Base-by-base conservation (phyloP, 1,140 invertebrate species). In the Gyrodactylus bullatarudis region DNA sequence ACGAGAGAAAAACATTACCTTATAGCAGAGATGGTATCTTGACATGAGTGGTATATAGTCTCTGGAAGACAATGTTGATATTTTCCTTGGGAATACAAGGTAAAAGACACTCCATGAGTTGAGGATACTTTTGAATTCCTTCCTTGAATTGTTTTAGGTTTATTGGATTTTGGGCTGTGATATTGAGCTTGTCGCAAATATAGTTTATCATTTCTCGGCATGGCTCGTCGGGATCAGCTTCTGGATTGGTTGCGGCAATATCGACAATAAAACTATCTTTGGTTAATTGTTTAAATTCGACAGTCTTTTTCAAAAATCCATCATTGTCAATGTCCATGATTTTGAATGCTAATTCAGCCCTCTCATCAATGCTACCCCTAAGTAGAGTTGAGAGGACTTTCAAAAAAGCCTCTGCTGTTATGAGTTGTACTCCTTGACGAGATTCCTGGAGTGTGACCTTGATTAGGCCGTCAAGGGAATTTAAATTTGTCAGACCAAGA, bases 131-230 rank as follows among this genome's bases (percentile, higher is more conserved):
- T 8, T n/a, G 34, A n/a, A 54, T 54, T 54, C n/a, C n/a, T 16
- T 54, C 34, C n/a, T 54, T 54, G n/a, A 54, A 54, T 16, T 54
- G 8, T n/a, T 8, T 54, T n/a, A 54, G 8, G n/a, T 8, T 16
- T 54, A 54, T 54, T n/a, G 34, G 34, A 16, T 8, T 16, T n/a
- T 54, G 34, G 8, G 34, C 8, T 8, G 34, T 16, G 34, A 54
- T 54, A n/a, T n/a, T n/a, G 34, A 54, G 34, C n/a, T 54, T 54
- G n/a, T 71, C 24, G 21, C 70, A 71, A 24, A 71, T 71, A 26
- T 71, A 71, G 24, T 71, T 24, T 2, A 1, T 25, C 8, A 24
- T 71, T 16, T 71, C 70, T 25, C 70, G 21, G 20, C 20, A 21
- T 16, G 70, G 70, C 24, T 71, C 70, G 20, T 71, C 70, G 1